phyloP scores from a whole-genome alignment of 2,888 invertebrate genomes.

The Pasiphila rectangulata region DNA sequence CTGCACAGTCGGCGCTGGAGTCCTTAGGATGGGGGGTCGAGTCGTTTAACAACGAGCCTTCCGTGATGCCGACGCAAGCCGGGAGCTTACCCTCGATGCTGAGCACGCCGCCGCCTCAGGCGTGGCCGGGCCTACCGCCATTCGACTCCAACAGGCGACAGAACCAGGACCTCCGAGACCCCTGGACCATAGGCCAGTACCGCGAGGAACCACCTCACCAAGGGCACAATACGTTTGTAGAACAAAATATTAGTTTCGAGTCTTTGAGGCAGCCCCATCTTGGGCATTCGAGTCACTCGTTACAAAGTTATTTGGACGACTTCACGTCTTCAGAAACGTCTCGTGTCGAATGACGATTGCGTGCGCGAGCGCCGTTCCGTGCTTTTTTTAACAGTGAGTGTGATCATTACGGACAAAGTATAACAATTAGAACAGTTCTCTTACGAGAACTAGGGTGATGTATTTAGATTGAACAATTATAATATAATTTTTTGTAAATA shows the following conservation, averaged over 20 bases:
- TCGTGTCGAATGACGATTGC: slow-evolving; percentile 66
- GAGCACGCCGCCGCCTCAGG: slow-evolving; percentile 60
- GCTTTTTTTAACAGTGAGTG: slow-evolving; percentile 19
- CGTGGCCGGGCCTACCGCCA: slow-evolving; percentile 60
- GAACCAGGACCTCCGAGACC: slow-evolving; percentile 55
- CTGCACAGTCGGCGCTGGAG: slow-evolving; percentile 52
- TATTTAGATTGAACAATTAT: slow-evolving; percentile 69
- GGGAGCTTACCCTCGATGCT: slow-evolving; percentile 54
- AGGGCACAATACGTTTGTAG: slow-evolving; percentile 64
- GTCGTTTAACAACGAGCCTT: slow-evolving; percentile 45
- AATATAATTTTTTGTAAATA: slow-evolving; percentile 71
- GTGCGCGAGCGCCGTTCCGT: slow-evolving; percentile 27
- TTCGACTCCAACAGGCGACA: slow-evolving; percentile 54
- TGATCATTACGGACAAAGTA: slow-evolving; percentile 35
- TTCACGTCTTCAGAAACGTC: slow-evolving; percentile 56
- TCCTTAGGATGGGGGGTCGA: slow-evolving; percentile 61
- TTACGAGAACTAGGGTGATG: slow-evolving; percentile 44
- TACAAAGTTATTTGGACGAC: slow-evolving; percentile 65
- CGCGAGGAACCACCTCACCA: slow-evolving; percentile 66
- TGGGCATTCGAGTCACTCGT: slow-evolving; percentile 49
- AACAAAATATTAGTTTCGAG: slow-evolving; percentile 66
- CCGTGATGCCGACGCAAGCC: slow-evolving; percentile 38
- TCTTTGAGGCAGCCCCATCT: slow-evolving; percentile 52
- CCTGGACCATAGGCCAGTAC: slow-evolving; percentile 69
- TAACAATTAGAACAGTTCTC: slow-evolving; percentile 20